These are phyloP conservation scores for Sebastiscus tertius DNA, from an alignment of 2,797 vertebrate genomes.

Conservation along the genomic window DNA sequence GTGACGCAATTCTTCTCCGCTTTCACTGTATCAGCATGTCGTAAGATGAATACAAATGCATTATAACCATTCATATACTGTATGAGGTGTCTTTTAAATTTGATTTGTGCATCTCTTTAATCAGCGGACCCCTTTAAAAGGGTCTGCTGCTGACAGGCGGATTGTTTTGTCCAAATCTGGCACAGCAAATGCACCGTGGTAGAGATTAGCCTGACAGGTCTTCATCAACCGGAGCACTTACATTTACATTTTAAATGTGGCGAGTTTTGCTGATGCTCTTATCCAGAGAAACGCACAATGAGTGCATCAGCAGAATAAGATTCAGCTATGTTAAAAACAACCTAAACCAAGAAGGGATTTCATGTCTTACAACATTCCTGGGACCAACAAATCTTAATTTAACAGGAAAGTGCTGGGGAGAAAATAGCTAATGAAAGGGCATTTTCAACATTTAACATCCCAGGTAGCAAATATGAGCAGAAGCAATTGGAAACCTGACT, in stretches of 20 bases:
- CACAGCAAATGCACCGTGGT: slow-evolving; percentile 52
- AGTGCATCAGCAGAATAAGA: slow-evolving; percentile 32
- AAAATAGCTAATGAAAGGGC: not conserved
- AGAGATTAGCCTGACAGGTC: slow-evolving; percentile 47
- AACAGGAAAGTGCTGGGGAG: not conserved
- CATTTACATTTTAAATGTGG: slow-evolving; percentile 67
- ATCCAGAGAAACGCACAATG: slow-evolving; percentile 32
- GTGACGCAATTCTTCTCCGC: not conserved
- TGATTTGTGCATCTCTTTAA: slow-evolving; percentile 62
- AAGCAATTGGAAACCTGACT: not conserved
- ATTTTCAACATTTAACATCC: not conserved
- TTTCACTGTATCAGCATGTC: slow-evolving; percentile 31
- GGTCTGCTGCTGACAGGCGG: slow-evolving; percentile 59
- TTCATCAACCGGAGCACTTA: slow-evolving; percentile 61
- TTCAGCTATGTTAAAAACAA: slow-evolving; percentile 20
- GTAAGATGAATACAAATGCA: slow-evolving; percentile 18
- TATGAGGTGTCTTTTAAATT: slow-evolving; percentile 41
- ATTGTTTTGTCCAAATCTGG: slow-evolving; percentile 73
- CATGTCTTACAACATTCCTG: not conserved
- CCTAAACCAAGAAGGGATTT: not conserved
- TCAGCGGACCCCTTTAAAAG: slow-evolving; percentile 34
- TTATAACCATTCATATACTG: slow-evolving; percentile 26
- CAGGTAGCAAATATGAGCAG: not conserved
- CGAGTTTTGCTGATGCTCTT: slow-evolving; percentile 57
- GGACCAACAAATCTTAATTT: slow-evolving; percentile 18